Evolutionary conservation across 2,113 vertebrate species (phyloP).

Genomic region (Nannospalax galili): DNA sequence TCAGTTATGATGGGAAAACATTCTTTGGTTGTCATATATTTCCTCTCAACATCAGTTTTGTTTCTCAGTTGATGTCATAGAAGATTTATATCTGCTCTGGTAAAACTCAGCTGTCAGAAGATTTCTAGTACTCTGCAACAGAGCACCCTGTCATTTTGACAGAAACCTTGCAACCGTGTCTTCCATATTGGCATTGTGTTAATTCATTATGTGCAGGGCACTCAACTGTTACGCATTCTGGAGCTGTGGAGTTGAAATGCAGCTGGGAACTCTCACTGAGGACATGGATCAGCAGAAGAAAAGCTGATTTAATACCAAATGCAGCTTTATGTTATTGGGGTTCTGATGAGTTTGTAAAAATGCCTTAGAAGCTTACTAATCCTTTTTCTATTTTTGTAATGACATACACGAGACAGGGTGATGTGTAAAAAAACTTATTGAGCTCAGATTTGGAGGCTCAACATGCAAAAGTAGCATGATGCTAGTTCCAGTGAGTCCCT

Average conservation of each 20-base stretch:
- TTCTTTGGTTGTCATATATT: conserved; percentile 57
- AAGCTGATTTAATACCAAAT: neutral
- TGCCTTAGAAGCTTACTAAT: neutral
- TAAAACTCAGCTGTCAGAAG: conserved; percentile 40
- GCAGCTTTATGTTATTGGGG: neutral
- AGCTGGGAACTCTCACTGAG: neutral
- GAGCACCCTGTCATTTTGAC: neutral
- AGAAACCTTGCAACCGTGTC: neutral
- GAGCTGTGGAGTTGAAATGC: neutral
- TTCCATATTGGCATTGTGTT: neutral
- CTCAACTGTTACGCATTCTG: neutral
- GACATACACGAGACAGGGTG: neutral
- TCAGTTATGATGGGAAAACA: neutral
- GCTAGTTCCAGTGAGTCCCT: neutral
- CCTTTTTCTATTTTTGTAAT: neutral
- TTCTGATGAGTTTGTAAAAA: neutral
- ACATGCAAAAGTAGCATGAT: neutral
- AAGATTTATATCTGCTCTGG: conserved; percentile 53
- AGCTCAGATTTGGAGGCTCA: neutral
- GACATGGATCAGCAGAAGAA: neutral
- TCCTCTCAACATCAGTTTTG: conserved; percentile 22
- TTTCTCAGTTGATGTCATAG: conserved; percentile 58
- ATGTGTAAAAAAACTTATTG: neutral
- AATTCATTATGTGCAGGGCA: neutral
- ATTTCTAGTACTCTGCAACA: neutral